A percentile compares a stretch with the other conserved stretches of the same genome.
phyloP scores from a whole-genome alignment of 1,140 invertebrate species.

The Cardiocondyla obscurior region DNA sequence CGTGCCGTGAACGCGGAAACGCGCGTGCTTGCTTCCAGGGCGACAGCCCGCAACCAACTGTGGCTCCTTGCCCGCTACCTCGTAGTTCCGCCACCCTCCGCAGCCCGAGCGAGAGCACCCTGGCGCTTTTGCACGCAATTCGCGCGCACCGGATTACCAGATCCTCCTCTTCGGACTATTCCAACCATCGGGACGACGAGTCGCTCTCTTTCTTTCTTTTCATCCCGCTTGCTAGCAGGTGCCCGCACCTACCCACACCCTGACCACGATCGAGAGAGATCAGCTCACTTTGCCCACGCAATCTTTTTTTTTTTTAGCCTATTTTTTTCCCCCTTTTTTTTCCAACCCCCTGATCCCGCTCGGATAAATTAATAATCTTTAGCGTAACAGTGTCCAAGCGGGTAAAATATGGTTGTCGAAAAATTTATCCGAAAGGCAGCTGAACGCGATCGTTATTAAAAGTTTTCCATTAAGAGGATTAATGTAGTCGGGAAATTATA shows the following conservation, averaged over 20 bases:
- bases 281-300: not conserved
- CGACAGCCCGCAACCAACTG: slow-evolving; percentile 80
- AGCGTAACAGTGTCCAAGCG: not conserved
- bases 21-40: slow-evolving; percentile 68
- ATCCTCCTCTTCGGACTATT: not conserved
- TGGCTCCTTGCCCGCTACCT: slow-evolving; percentile 72
- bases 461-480: not conserved
- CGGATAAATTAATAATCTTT: slow-evolving; percentile 1
- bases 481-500: not conserved
- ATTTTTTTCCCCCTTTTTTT: too few relatives aligned
- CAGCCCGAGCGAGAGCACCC: slow-evolving; percentile 46
- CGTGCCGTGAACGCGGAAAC: slow-evolving; percentile 41
- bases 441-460: not conserved
- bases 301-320: too few relatives aligned
- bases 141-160: slow-evolving; percentile 47
- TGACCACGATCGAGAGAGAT: not conserved
- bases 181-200: too few relatives aligned
- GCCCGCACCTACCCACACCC: not conserved
- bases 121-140: slow-evolving; percentile 58
- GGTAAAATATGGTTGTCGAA: not conserved
- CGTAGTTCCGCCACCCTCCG: slow-evolving; percentile 74
- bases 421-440: not conserved
- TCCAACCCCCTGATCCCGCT: not conserved
- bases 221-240: not conserved
- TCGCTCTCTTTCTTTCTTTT: not conserved